Evolutionary conservation across 2,797 vertebrate species (phyloP), one percentile per base, ranked within the genome.

Genomic region (Lepus oiostolus): DNA sequence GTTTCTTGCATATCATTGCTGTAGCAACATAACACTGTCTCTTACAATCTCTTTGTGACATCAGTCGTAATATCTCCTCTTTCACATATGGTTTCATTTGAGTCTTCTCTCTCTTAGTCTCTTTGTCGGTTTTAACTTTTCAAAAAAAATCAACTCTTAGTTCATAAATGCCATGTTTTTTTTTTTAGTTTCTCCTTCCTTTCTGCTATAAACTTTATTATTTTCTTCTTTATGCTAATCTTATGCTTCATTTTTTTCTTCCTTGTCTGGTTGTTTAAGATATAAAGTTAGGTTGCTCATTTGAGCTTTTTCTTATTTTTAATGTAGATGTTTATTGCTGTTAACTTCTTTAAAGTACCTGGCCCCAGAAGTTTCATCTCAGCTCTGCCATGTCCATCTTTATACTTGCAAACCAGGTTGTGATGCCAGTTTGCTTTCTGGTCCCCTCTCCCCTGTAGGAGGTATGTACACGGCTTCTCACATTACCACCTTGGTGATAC

Each of bases 311-410:
- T 74, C 24, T 28, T 67, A 47, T 81, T 24, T n/a, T 65, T 22
- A 74, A 65, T 42, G 50, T 47, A 24, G 21, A 58, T 47, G 5
- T 14, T 32, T 14, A 26, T 21, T 32, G 22, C 60, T 26, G 6
- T 47, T 65, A 74, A 6, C 58, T 32, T 32, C 5, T 3, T 11
- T 74, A 62, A 10, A 8, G 42, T 16, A 13, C 79, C 47, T n/a
- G 7, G 5, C 47, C 47, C 21, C 19, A 9, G 63, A 42, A 14
- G 47, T 30, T 35, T 60, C n/a, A 16, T 30, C 32, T 60, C 38
- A 4, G 7, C 65, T 70, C 13, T 5, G 3, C 60, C 11, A 12
- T 14, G 10, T 11, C 47, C 21, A 11, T 0, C 1, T 21, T 38
- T 10, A 52, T 8, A 52, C 42, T 76, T 62, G 50, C 32, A 21